Evolutionary conservation across 1,140 invertebrate species (phyloP).

Genomic region (Apocrypta bakeri): DNA sequence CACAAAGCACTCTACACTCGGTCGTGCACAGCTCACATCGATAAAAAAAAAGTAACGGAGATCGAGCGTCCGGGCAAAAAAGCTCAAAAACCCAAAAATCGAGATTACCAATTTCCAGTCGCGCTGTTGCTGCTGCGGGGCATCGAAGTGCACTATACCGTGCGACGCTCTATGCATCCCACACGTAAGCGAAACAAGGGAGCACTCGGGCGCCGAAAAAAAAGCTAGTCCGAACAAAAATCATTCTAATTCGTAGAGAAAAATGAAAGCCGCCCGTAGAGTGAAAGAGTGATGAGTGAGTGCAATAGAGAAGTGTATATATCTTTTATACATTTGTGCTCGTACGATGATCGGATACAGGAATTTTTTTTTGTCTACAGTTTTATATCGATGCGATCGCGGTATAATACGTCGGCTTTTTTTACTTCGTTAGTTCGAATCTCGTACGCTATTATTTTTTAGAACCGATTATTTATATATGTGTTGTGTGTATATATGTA

Average conservation of each 20-base stretch:
- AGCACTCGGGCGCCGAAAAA: neutral
- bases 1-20: neutral
- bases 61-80: neutral
- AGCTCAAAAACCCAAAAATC: neutral
- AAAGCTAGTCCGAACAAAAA: conserved; percentile 8
- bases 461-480: no score
- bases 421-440: neutral
- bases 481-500: no score
- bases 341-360: neutral
- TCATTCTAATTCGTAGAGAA: neutral
- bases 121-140: neutral
- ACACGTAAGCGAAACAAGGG: neutral
- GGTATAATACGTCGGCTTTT: neutral
- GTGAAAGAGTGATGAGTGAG: neutral
- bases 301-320: no score
- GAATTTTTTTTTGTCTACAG: conserved; percentile 4
- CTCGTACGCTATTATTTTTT: no score
- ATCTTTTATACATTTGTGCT: neutral
- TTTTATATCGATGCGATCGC: neutral
- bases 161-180: no score
- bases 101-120: neutral
- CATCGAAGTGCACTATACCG: neutral
- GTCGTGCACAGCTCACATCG: neutral
- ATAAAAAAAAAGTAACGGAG: neutral
- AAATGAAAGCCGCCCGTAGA: conserved; percentile 10